Percentiles rank a stretch among this genome's conserved stretches.
phyloP scores from a whole-genome alignment of 2,113 vertebrate genomes.

The Panurus biarmicus region DNA sequence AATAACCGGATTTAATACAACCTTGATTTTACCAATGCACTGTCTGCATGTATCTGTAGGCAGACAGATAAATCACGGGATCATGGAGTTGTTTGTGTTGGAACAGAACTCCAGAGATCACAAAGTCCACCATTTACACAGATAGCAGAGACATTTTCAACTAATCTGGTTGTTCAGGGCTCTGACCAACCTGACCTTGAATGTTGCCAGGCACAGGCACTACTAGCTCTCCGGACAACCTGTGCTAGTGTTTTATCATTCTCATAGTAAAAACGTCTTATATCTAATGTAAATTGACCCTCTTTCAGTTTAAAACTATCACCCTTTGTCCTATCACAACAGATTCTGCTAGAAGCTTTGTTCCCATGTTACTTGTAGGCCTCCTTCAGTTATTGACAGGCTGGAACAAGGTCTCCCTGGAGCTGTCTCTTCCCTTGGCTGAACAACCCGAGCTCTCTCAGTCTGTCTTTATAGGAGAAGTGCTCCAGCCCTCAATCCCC shows the following conservation, averaged over 20 bases:
- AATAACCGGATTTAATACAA: neutral
- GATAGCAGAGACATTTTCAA: neutral
- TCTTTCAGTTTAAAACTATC: neutral
- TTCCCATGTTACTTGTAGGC: neutral
- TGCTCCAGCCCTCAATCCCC: neutral
- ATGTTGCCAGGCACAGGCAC: neutral
- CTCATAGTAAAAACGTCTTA: fast-evolving
- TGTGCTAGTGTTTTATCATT: neutral
- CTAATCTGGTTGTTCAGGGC: neutral
- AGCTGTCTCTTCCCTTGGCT: neutral
- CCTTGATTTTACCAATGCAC: neutral
- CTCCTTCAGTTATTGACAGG: neutral
- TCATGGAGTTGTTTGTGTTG: neutral
- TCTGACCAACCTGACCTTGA: neutral
- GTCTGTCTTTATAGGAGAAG: neutral
- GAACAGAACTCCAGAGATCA: neutral
- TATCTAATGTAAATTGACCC: neutral
- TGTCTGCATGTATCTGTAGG: neutral
- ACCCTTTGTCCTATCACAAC: neutral
- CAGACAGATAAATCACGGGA: neutral
- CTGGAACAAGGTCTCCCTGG: fast-evolving
- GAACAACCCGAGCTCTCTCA: neutral
- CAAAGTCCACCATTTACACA: neutral
- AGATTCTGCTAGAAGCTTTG: neutral
- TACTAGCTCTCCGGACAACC: neutral